Conservation (phyloP, 2,797 vertebrate species). For the Muscicapa comitata region DNA sequence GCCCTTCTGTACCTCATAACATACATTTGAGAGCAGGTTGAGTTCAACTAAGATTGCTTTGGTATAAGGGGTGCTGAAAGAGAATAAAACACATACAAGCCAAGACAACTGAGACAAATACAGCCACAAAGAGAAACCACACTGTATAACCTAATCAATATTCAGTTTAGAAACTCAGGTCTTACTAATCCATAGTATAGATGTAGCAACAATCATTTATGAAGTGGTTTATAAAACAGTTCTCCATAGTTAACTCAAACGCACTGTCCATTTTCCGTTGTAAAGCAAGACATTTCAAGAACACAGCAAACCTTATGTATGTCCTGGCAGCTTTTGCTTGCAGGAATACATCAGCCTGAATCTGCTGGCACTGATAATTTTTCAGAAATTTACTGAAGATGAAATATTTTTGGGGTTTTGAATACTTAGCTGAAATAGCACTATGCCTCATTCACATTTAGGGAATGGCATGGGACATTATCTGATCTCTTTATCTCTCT, state of each 20-base stretch:
- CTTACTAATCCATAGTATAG: neutral
- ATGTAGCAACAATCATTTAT: neutral
- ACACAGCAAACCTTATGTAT: neutral
- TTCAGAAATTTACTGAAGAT: neutral
- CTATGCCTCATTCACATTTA: neutral
- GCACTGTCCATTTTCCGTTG: neutral
- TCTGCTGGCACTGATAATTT: neutral
- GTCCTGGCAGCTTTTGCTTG: neutral
- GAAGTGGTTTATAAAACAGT: neutral
- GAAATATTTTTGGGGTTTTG: neutral
- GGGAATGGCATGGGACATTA: neutral
- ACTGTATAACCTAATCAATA: neutral
- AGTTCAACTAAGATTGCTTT: neutral
- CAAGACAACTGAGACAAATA: neutral
- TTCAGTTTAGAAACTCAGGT: neutral
- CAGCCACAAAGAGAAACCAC: neutral
- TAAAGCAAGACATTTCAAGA: neutral
- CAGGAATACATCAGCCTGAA: neutral
- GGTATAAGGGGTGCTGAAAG: neutral
- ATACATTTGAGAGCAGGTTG: neutral
- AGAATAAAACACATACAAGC: neutral
- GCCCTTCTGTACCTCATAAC: neutral
- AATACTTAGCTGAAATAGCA: neutral
- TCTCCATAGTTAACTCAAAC: neutral
- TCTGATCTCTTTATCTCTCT: neutral